These are phyloP conservation scores for Mongoloraphidia duomilia DNA, from an alignment of 2,888 invertebrate species.

Conservation along the genomic window DNA sequence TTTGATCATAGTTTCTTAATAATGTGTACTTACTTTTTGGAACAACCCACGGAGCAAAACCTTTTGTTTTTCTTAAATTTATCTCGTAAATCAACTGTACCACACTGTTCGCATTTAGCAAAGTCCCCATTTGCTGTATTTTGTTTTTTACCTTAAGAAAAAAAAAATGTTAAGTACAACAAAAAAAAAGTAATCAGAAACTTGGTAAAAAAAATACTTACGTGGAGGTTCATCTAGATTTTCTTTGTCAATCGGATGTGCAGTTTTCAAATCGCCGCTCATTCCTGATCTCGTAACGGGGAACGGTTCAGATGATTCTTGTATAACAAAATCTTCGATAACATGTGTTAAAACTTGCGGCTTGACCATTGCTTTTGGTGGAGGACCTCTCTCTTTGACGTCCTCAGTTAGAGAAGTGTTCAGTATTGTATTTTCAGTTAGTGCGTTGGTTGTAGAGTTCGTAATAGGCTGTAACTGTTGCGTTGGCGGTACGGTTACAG, in stretches of 20 bases:
- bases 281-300: constrained; percentile 48
- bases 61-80: constrained; percentile 61
- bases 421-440: constrained; percentile 3
- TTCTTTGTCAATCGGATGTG: constrained; percentile 38
- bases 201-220: constrained; percentile 32
- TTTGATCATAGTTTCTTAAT: not conserved
- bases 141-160: constrained; percentile 39
- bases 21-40: constrained; percentile 34
- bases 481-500: not conserved
- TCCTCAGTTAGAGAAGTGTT: constrained; percentile 26
- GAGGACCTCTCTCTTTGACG: constrained; percentile 38
- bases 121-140: constrained; percentile 34
- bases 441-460: not conserved
- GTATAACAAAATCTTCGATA: constrained; percentile 92
- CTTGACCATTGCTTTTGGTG: constrained; percentile 86
- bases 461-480: not conserved
- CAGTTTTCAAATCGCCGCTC: constrained; percentile 28
- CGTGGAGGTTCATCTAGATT: constrained; percentile 60
- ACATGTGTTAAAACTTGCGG: constrained; percentile 92
- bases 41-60: constrained; percentile 62
- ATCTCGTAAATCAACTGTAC: constrained; percentile 44
- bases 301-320: constrained; percentile 85
- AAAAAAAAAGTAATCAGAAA: not conserved
- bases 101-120: constrained; percentile 61
- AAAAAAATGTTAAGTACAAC: constrained; percentile 3